phyloP scores from a whole-genome alignment of 1,140 invertebrate species.

The Anastatus disparis region DNA sequence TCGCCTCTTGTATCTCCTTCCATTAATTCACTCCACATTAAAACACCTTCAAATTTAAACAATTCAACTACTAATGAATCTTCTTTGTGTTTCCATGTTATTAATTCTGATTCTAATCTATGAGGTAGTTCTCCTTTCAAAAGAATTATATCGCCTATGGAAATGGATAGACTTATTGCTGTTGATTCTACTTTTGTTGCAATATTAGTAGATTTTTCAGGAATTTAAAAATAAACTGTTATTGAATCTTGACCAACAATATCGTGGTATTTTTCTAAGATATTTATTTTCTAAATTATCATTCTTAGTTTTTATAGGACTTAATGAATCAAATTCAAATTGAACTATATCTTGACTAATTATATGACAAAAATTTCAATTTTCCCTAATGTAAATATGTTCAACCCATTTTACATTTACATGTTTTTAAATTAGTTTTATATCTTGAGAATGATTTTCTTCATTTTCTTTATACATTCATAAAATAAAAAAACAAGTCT shows the following conservation, averaged over 20 bases:
- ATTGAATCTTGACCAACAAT: conserved; percentile 71
- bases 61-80: conserved; percentile 68
- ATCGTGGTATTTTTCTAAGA: conserved; percentile 56
- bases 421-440: conserved; percentile 47
- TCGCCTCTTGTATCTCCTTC: conserved; percentile 68
- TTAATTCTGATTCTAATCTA: conserved; percentile 64
- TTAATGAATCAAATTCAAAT: conserved; percentile 66
- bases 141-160: conserved; percentile 62
- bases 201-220: conserved; percentile 57
- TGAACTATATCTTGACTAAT: conserved; percentile 66
- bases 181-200: conserved; percentile 65
- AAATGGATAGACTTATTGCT: conserved; percentile 56
- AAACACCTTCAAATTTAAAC: conserved; percentile 65
- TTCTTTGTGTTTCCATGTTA: conserved; percentile 68
- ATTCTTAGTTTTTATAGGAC: conserved; percentile 47
- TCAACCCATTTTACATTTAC: conserved; percentile 66
- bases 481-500: conserved; percentile 48
- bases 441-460: conserved; percentile 7
- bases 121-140: conserved; percentile 67
- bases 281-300: conserved; percentile 6
- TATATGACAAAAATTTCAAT: conserved; percentile 65
- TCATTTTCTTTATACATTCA: not conserved
- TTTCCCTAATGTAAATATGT: conserved; percentile 67
- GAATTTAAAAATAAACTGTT: conserved; percentile 68
- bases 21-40: conserved; percentile 71